Base-by-base conservation (phyloP, 2,797 vertebrate species). In the Sebastes minor region DNA sequence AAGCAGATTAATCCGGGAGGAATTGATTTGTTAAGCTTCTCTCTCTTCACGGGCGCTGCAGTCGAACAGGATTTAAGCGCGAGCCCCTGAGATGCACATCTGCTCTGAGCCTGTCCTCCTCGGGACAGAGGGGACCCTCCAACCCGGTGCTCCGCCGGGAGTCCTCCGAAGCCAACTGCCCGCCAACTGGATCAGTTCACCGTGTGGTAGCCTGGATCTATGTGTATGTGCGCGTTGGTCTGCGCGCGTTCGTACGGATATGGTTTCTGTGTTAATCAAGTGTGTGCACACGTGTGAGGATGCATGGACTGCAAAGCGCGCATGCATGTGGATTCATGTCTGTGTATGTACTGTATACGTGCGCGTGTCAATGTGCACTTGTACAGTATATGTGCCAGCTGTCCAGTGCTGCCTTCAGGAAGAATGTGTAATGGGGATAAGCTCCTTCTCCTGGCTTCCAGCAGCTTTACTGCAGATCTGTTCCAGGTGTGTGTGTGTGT, bases 1-100 rank as follows among this genome's bases (percentile, higher is more conserved):
- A 83, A 89, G 89, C 83, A 92, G 93, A 94, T 94, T 94, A 94
- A 93, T 92, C 85, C 79, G 84, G 74, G 74, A 74, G 84, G 88
- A 95, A 95, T 91, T 91, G 89, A 94, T 95, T 94, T 90, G 87
- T 92, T 94, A 94, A 95, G 94, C 94, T 94, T 92, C 90, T 91
- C 86, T 71, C 81, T 88, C 88, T 90, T 94, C 78, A 86, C 63
- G 70, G 89, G 70, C 83, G 87, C 86, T 56, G 86, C 84, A 89
- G 89, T 92, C 87, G 86, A 94, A 94, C 87, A 89, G 93, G 94
- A 94, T 94, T 94, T 94, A 86, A 77, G 79, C 72, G 80, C 27
- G 33, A 84, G 76, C 80, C 89, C 60, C 85, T 22, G 80, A 92
- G 91, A 93, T 83, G 84, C 79, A 86, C 90, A 92, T 94, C 91